These are phyloP conservation scores for Arion vulgaris DNA, from an alignment of 1,140 invertebrate species.

Conservation along the genomic window DNA sequence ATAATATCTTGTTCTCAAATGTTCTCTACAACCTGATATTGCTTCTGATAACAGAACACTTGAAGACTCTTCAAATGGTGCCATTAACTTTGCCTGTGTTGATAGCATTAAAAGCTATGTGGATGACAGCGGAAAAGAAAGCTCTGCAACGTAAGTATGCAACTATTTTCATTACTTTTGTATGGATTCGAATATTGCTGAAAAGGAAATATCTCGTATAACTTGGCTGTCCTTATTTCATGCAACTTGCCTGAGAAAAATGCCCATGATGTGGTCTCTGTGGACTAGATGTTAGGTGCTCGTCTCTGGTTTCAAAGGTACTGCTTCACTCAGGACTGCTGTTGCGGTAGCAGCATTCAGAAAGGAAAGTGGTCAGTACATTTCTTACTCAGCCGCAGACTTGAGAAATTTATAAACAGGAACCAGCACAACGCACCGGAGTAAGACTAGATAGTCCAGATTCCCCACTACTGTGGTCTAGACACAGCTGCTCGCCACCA, in stretches of 20 bases:
- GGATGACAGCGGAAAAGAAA: neutral
- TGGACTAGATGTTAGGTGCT: too few species aligned
- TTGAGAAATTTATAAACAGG: too few species aligned
- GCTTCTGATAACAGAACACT: neutral
- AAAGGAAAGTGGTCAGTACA: neutral
- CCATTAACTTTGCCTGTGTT: conserved; percentile 7
- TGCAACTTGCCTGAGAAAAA: too few species aligned
- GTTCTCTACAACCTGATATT: neutral
- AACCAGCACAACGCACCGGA: too few species aligned
- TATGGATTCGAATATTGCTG: too few species aligned
- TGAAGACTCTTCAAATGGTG: neutral
- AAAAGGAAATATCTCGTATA: too few species aligned
- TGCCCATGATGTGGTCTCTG: too few species aligned
- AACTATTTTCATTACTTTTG: neutral
- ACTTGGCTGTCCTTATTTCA: too few species aligned
- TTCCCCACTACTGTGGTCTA: too few species aligned
- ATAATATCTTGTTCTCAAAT: neutral
- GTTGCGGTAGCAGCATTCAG: conserved; percentile 39
- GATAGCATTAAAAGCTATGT: neutral
- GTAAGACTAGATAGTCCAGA: too few species aligned
- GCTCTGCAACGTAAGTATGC: neutral
- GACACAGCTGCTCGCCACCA: too few species aligned
- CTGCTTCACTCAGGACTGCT: conserved; percentile 37
- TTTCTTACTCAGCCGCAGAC: conserved; percentile 6
- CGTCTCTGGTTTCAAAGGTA: too few species aligned